phyloP scores from a whole-genome alignment of 2,797 vertebrate species.

The Pangasius krempfi region DNA sequence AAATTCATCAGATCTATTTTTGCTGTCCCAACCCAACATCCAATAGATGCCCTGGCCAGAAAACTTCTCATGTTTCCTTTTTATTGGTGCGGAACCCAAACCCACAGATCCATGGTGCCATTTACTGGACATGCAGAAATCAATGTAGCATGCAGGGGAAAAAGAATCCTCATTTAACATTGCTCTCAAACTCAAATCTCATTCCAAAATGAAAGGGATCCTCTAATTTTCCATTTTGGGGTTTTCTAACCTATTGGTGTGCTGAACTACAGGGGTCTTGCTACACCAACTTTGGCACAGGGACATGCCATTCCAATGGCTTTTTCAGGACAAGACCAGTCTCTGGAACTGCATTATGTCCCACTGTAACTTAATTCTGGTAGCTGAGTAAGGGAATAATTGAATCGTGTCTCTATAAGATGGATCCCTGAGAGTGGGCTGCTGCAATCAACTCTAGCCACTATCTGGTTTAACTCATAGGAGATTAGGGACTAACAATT shows the following conservation, averaged over 20 bases:
- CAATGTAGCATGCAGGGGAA: constrained; percentile 71
- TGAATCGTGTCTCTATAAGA: constrained; percentile 85
- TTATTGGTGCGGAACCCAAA: constrained; percentile 77
- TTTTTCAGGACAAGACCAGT: constrained; percentile 64
- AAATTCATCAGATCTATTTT: constrained; percentile 62
- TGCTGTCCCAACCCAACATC: constrained; percentile 70
- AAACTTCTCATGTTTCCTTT: constrained; percentile 76
- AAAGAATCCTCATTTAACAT: constrained; percentile 55
- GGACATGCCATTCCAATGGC: constrained; percentile 43
- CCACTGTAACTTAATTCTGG: constrained; percentile 89
- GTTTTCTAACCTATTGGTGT: constrained; percentile 33
- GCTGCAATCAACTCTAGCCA: constrained; percentile 79
- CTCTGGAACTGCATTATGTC: constrained; percentile 83
- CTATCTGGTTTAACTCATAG: constrained; percentile 79
- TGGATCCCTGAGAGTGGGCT: constrained; percentile 84
- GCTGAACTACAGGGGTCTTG: constrained; percentile 20
- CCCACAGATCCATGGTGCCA: constrained; percentile 72
- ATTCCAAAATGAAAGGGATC: constrained; percentile 17
- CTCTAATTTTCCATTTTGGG: constrained; percentile 42
- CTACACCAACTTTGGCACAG: constrained; percentile 38
- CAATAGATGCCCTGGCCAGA: constrained; percentile 73
- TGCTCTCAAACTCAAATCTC: constrained; percentile 43
- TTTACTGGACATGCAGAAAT: constrained; percentile 74
- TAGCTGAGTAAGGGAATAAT: constrained; percentile 92
- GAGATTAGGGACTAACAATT: constrained; percentile 77